Evolutionary conservation across 1,140 invertebrate species (phyloP).

Genomic region (Drosophila truncata): DNA sequence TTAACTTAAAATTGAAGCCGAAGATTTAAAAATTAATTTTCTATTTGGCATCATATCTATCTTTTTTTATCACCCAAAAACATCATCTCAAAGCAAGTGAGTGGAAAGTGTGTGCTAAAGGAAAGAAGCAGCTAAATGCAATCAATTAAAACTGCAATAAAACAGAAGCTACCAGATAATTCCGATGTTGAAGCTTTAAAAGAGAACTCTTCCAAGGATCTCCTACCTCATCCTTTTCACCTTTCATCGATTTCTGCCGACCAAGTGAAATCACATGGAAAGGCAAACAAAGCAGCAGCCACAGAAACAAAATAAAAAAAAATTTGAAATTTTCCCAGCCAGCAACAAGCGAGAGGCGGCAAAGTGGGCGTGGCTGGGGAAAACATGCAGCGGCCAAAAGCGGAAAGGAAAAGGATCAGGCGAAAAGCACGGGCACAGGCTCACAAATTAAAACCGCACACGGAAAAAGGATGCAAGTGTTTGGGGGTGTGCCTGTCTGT

Average conservation of each 20-base stretch:
- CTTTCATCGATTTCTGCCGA: constrained; percentile 56
- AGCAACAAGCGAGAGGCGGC: constrained; percentile 30
- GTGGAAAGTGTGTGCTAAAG: background rate
- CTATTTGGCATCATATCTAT: background rate
- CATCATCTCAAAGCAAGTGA: background rate
- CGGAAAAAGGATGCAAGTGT: constrained; percentile 45
- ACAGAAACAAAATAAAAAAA: constrained; percentile 15
- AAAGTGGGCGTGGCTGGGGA: constrained; percentile 21
- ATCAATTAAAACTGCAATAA: constrained; percentile 54
- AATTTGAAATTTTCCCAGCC: background rate
- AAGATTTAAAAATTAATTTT: too few relatives aligned
- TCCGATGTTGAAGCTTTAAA: background rate
- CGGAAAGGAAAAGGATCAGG: constrained; percentile 64
- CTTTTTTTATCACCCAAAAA: background rate
- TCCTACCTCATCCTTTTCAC: background rate
- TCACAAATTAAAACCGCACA: constrained; percentile 79
- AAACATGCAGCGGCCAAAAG: constrained; percentile 40
- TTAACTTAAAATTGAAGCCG: too few relatives aligned
- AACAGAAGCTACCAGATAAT: constrained; percentile 7
- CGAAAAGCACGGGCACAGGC: constrained; percentile 44
- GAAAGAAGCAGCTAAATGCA: constrained; percentile 14
- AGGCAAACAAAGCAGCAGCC: constrained; percentile 51
- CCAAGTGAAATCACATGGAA: constrained; percentile 68
- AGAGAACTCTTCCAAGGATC: background rate
- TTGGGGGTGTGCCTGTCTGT: constrained; percentile 15